A percentile compares a stretch with the other conserved stretches of the same genome.
Conservation (phyloP, 2,797 vertebrate genomes). For the Rhynchotus rufescens region DNA sequence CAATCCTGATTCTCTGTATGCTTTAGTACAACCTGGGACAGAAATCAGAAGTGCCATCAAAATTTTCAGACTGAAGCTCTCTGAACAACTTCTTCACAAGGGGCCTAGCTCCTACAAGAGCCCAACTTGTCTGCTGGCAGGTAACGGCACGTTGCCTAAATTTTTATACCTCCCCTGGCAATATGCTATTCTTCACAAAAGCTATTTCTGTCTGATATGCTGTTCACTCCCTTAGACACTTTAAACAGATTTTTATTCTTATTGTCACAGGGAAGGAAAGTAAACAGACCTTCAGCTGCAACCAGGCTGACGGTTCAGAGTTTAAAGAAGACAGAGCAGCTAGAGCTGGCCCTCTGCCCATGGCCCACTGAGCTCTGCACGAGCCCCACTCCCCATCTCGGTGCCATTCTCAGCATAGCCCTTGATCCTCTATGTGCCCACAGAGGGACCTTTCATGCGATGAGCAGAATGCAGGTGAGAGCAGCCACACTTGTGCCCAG, state of each 20-base stretch:
- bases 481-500: background rate
- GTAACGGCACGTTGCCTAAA: background rate
- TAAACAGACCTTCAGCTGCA: background rate
- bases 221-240: background rate
- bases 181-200: background rate
- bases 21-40: background rate
- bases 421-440: slow-evolving; percentile 20
- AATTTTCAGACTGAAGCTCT: background rate
- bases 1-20: background rate
- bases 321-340: background rate
- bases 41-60: background rate
- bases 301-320: background rate
- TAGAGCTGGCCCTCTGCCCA: background rate
- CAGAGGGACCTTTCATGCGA: slow-evolving; percentile 41
- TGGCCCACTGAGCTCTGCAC: slow-evolving; percentile 23
- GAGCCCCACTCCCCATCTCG: slow-evolving; percentile 26
- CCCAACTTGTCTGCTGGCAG: background rate
- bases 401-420: background rate
- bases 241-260: background rate
- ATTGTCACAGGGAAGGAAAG: background rate
- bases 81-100: background rate
- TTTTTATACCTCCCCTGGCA: background rate
- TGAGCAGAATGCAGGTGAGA: background rate
- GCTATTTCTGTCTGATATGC: background rate
- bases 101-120: background rate